Base-by-base conservation (phyloP, 2,888 invertebrate genomes). In the Omphaloscelis lunosa region DNA sequence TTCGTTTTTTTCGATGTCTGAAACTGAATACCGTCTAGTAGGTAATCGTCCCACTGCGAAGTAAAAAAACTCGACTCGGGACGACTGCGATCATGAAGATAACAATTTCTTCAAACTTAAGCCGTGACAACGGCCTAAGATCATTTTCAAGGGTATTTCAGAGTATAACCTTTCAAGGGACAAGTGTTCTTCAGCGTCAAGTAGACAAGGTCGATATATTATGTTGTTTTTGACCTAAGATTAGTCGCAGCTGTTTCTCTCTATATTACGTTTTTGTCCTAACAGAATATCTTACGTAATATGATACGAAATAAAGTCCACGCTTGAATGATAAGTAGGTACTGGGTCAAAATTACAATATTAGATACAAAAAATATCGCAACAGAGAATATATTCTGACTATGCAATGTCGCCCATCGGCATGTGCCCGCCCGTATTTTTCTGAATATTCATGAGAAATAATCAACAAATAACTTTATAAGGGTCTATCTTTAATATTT, bases 131-230 rank as follows among this genome's bases (percentile, higher is more conserved):
- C 51, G 23, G 58, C n/a, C 27, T 23, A 27, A 53, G 77, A 59
- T 27, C 53, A 23, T 61, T 65, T 65, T 63, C 83, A 80, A 80
- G 69, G 69, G 68, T 63, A 51, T 76, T 58, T 53, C 51, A 63
- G 51, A 29, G 29, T 2, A 17, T 56, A 53, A 75, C 45, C 56
- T 68, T 58, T 45, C 7, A 34, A 65, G 27, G 41, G 79, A 68
- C 67, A 59, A 77, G 68, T 27, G 41, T 29, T 45, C 58, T 51
- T 45, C 68, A 63, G n/a, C 23, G 6, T 63, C 27, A 23, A 77
- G 77, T 53, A 45, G 51, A 65, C 51, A 59, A 80, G 63, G 68
- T 58, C 63, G 58, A 76, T 67, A 29, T 69, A 76, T 27, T 76
- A 65, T 65, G 34, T 82, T 34, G 41, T 2, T 58, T 63, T 58